Conservation (phyloP, 2,888 invertebrate genomes). For the Lordiphosa fenestrarum region DNA sequence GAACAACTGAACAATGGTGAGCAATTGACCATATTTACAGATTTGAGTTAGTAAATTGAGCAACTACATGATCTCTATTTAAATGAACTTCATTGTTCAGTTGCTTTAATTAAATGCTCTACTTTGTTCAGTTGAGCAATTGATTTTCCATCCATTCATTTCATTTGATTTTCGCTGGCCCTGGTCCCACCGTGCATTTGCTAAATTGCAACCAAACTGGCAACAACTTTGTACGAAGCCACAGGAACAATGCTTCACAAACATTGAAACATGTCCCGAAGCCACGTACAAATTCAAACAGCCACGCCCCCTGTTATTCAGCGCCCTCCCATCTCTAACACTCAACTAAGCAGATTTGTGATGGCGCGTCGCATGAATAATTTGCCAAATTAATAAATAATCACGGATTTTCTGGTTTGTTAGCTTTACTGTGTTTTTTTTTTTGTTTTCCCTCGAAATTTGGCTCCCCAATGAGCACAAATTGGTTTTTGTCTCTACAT, state of each 20-base stretch:
- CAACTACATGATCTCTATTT: no score
- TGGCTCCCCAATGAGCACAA: constrained; percentile 42
- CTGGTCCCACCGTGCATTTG: constrained; percentile 13
- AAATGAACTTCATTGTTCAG: no score
- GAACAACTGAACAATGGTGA: no score
- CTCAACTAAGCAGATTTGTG: constrained; percentile 52
- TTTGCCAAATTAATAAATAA: constrained; percentile 70
- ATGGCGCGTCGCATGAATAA: constrained; percentile 60
- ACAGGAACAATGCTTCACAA: constrained; percentile 16
- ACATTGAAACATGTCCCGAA: constrained; percentile 12
- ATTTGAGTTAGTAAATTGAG: no score
- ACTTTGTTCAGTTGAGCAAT: no score
- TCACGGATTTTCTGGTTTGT: constrained; percentile 69
- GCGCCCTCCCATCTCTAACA: constrained; percentile 12
- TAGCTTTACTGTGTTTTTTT: constrained; percentile 46
- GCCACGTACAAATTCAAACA: constrained; percentile 4
- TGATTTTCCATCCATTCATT: no score
- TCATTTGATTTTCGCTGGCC: not conserved
- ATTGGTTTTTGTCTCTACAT: constrained; percentile 25
- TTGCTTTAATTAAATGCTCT: no score
- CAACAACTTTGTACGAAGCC: constrained; percentile 27
- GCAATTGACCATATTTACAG: no score
- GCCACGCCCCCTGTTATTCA: not conserved
- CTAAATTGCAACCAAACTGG: constrained; percentile 36
- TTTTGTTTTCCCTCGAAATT: constrained; percentile 22